phyloP scores from a whole-genome alignment of 2,113 vertebrate genomes.

The Calidris pygmaea region DNA sequence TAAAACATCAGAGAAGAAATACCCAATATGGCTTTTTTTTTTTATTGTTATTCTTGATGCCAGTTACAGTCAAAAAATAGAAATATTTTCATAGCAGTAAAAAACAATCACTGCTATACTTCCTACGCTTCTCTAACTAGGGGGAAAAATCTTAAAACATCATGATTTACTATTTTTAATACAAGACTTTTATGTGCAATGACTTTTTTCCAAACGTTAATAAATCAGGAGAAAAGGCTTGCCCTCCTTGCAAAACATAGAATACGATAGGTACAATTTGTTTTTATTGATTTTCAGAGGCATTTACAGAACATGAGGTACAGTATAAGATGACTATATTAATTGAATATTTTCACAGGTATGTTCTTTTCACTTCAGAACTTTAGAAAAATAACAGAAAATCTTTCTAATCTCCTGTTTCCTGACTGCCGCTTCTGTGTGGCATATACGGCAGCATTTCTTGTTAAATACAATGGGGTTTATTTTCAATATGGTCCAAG shows the following conservation, averaged over 20 bases:
- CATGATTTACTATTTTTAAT: background rate
- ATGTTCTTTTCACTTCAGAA: background rate
- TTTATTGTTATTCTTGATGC: background rate
- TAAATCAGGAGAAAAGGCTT: background rate
- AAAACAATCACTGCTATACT: background rate
- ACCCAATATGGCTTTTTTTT: background rate
- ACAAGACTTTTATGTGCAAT: background rate
- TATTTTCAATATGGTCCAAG: background rate
- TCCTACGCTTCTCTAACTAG: background rate
- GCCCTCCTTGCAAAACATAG: background rate
- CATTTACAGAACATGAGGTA: background rate
- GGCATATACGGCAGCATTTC: background rate
- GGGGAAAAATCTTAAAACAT: background rate
- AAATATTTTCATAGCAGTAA: background rate
- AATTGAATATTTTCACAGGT: background rate
- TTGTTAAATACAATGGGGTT: background rate
- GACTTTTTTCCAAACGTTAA: background rate
- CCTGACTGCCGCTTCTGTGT: background rate
- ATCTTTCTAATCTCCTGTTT: background rate
- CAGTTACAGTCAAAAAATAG: background rate
- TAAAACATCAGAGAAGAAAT: background rate
- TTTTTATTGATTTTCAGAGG: conserved; percentile 8
- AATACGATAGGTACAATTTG: background rate
- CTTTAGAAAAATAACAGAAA: background rate
- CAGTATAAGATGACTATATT: conserved; percentile 1